A percentile compares a stretch with the other conserved stretches of the same genome.
Conservation (phyloP, 2,113 vertebrate genomes). For the Trematomus loennbergii region DNA sequence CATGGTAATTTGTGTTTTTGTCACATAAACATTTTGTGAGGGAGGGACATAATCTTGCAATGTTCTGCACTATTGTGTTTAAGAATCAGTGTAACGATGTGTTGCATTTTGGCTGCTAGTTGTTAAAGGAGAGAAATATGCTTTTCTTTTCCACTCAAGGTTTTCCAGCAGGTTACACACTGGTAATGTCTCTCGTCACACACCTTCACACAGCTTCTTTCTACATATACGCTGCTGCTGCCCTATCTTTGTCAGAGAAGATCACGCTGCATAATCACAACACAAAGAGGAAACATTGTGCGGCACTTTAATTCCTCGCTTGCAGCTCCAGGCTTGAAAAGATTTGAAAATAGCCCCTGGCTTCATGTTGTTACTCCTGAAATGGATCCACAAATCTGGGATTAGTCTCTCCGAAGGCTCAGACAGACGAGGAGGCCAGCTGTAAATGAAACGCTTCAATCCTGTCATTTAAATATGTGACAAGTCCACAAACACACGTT, state of each 20-base stretch:
- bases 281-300: constrained; percentile 52
- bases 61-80: not conserved
- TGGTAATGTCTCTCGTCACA: not conserved
- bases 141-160: not conserved
- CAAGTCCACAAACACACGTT: not conserved
- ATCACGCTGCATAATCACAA: constrained; percentile 55
- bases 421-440: constrained; percentile 28
- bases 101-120: not conserved
- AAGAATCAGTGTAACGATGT: not conserved
- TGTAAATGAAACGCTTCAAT: constrained; percentile 24
- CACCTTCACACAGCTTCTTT: not conserved
- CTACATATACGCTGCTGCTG: constrained; percentile 5
- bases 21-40: not conserved
- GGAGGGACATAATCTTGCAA: not conserved
- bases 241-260: constrained; percentile 44
- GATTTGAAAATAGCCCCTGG: constrained; percentile 56
- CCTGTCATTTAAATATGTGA: constrained; percentile 2
- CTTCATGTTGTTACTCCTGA: constrained; percentile 50
- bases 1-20: not conserved
- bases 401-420: constrained; percentile 55
- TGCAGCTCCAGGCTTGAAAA: constrained; percentile 45
- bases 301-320: constrained; percentile 51
- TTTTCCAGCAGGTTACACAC: constrained; percentile 8
- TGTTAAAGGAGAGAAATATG: not conserved
- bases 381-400: constrained; percentile 64